Base-by-base conservation (phyloP, 2,797 vertebrate genomes). In the Microtus obscurus region DNA sequence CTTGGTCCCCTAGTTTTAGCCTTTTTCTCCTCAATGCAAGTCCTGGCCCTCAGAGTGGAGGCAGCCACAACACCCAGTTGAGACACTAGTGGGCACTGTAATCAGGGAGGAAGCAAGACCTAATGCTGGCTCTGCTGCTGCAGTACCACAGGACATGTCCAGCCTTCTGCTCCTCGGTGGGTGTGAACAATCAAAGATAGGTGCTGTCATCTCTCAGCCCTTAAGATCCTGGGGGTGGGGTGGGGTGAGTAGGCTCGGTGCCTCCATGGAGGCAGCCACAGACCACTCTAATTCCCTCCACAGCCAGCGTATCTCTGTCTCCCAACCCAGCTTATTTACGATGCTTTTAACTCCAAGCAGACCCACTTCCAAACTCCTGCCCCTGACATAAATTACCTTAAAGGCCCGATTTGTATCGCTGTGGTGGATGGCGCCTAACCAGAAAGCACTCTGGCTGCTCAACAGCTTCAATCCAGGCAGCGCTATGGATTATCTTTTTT, bases 301-400 rank as follows among this genome's bases (percentile, higher is more conserved):
- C 59, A 19, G 74, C 76, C 1, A 0, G 69, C 19, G 6, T 4
- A n/a, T 65, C 74, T 80, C 87, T 2, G 31, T 27, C 87, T 80
- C 91, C 87, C 63, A 91, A 43, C 43, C 92, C 95, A 92, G 95
- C 56, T 98, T 98, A 98, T 98, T 98, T 98, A 98, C n/a, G 96
- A 98, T 94, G 98, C 98, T 98, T 98, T 98, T 98, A 98, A 97
- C 96, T 97, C 97, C 94, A 94, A 97, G 97, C 92, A 65, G 96
- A 98, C 97, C 97, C 81, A 96, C 97, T 97, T 98, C 97, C 17
- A 79, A 97, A 97, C 88, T 97, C 96, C 71, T 97, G 98, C 97
- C 95, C 59, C 59, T 95, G 96, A 97, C 96, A 97, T 98, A 98
- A 98, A 98, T 98, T 98, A 98, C 97, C 98, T 96, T 96, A 98